Evolutionary conservation across 2,797 vertebrate species (phyloP).

Genomic region (Euthynnus affinis): DNA sequence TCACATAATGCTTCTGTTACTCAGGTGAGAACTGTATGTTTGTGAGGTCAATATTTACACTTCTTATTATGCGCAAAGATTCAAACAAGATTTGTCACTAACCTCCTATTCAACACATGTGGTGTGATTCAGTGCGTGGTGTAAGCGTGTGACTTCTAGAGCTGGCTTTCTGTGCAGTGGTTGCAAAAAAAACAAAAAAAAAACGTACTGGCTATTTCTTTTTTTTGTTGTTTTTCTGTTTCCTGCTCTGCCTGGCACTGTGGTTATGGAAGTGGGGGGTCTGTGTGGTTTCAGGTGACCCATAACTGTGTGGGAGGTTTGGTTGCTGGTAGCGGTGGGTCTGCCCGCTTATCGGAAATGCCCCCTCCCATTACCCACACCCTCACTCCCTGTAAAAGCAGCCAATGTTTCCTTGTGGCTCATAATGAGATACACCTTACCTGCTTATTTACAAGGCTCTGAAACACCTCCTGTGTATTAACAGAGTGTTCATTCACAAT

Average conservation of each 20-base stretch:
- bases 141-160: constrained; percentile 13
- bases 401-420: constrained; percentile 70
- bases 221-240: constrained; percentile 42
- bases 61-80: neutral
- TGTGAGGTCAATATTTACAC: constrained; percentile 3
- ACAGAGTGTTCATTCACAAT: constrained; percentile 70
- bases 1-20: neutral
- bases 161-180: constrained; percentile 17
- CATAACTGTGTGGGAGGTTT: constrained; percentile 77
- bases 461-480: constrained; percentile 70
- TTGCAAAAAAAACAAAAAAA: too few species aligned
- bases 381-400: constrained; percentile 69
- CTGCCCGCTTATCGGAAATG: constrained; percentile 75
- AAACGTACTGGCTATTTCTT: constrained; percentile 26
- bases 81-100: neutral
- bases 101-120: neutral
- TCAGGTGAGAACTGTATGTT: neutral
- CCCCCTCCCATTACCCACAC: constrained; percentile 49
- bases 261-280: constrained; percentile 65
- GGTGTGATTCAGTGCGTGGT: constrained; percentile 20
- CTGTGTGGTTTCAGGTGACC: constrained; percentile 72
- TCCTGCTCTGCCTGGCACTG: constrained; percentile 55
- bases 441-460: constrained; percentile 74
- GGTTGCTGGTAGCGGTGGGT: constrained; percentile 62
- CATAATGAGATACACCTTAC: constrained; percentile 76